Evolutionary conservation across 2,888 invertebrate species (phyloP).

Genomic region (Shargacucullia verbasci): DNA sequence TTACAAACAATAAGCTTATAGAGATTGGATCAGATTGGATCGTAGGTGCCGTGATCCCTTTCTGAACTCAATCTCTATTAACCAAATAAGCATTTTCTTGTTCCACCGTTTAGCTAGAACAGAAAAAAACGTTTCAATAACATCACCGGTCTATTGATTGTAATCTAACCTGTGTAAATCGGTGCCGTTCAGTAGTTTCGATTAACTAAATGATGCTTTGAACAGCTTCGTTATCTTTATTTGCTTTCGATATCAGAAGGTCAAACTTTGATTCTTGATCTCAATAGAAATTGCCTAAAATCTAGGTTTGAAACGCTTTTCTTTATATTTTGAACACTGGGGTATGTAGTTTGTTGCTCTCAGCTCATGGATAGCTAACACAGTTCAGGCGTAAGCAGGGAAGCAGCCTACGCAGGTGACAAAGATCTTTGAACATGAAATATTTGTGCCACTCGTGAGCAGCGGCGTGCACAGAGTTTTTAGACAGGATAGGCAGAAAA

Average conservation of each 20-base stretch:
- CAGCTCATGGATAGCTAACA: no score
- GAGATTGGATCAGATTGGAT: no score
- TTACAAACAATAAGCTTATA: no score
- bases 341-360: no score
- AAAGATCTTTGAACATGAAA: no score
- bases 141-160: slow-evolving; percentile 22
- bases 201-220: slow-evolving; percentile 35
- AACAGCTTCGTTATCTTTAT: slow-evolving; percentile 13
- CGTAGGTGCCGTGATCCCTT: background rate
- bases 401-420: no score
- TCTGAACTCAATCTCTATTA: slow-evolving; percentile 21
- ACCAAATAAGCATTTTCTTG: slow-evolving; percentile 7
- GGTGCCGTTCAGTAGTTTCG: slow-evolving; percentile 27
- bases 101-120: background rate
- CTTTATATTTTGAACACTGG: no score
- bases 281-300: background rate
- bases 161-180: slow-evolving; percentile 23
- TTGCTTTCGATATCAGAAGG: slow-evolving; percentile 10
- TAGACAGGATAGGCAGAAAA: no score
- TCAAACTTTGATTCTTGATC: slow-evolving; percentile 7
- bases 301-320: background rate
- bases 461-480: no score
- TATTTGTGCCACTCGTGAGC: no score
- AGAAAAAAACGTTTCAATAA: slow-evolving; percentile 28
- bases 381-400: no score